A percentile compares a stretch with the other conserved stretches of the same genome.
Evolutionary conservation across 1,140 invertebrate species (phyloP).

Genomic region (Tetragonula clypearis): DNA sequence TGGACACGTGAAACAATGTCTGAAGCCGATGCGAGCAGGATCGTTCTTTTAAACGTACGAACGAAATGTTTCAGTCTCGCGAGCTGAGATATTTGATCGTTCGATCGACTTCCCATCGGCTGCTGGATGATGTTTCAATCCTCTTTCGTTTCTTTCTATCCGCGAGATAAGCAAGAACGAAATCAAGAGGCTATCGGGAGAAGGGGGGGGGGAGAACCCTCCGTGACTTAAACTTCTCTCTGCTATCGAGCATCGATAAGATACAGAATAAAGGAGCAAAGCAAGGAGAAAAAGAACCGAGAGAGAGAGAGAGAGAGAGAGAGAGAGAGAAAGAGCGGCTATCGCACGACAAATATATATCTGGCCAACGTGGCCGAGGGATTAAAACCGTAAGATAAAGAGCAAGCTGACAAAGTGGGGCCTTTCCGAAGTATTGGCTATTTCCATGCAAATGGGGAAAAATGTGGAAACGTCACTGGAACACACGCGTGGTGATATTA

Average conservation of each 20-base stretch:
- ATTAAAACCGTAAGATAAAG: constrained; percentile 12
- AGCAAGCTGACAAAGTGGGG: neutral
- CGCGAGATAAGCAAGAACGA: neutral
- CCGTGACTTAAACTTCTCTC: neutral
- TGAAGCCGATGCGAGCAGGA: neutral
- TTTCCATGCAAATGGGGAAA: constrained; percentile 13
- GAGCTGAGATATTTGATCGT: neutral
- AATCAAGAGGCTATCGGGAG: neutral
- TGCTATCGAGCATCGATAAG: neutral
- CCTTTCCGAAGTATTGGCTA: neutral
- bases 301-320: no score
- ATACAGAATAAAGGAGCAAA: neutral
- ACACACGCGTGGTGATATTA: neutral
- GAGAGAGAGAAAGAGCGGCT: neutral
- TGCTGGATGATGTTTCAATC: constrained; percentile 11
- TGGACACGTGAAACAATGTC: neutral
- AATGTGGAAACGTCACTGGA: neutral
- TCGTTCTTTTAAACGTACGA: neutral
- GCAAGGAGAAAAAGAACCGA: no score
- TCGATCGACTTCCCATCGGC: constrained; percentile 1
- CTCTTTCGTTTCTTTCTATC: neutral
- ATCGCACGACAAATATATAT: constrained; percentile 10
- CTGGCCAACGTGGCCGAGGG: neutral
- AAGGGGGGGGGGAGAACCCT: neutral
- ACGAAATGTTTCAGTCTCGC: neutral